These are phyloP conservation scores for Poeciliopsis infans DNA, from an alignment of 2,797 vertebrate genomes.

Conservation along the genomic window DNA sequence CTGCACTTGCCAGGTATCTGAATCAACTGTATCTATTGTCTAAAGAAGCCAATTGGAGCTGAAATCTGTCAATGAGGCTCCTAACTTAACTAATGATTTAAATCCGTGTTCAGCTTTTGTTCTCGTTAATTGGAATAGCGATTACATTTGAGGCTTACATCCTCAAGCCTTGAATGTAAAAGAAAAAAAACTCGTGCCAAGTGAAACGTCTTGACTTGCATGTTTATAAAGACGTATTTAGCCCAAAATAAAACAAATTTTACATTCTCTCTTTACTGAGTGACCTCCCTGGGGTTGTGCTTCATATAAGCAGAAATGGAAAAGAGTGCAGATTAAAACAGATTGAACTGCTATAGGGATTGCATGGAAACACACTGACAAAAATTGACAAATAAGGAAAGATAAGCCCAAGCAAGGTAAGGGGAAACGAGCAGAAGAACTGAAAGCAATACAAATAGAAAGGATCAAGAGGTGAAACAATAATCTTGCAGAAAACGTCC, in stretches of 20 bases:
- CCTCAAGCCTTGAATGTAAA: conserved; percentile 17
- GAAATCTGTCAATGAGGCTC: conserved; percentile 19
- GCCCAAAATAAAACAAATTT: conserved; percentile 33
- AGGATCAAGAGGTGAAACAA: conserved; percentile 57
- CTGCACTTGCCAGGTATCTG: conserved; percentile 42
- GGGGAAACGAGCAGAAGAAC: conserved; percentile 25
- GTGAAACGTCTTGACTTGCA: conserved; percentile 21
- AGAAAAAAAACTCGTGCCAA: conserved; percentile 30
- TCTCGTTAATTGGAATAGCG: conserved; percentile 19
- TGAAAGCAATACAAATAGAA: conserved; percentile 42
- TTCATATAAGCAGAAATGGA: conserved; percentile 45
- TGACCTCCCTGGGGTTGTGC: conserved; percentile 18
- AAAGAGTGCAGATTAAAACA: conserved; percentile 23
- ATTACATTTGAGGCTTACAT: conserved; percentile 34
- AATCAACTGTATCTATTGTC: conserved; percentile 53
- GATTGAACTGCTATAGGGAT: conserved; percentile 7
- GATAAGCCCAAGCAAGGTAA: conserved; percentile 9
- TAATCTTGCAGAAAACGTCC: conserved; percentile 51
- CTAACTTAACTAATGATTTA: conserved; percentile 13
- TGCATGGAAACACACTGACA: conserved; percentile 11
- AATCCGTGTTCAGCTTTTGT: conserved; percentile 19
- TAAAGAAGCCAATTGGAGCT: conserved; percentile 33
- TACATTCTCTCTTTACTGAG: conserved; percentile 24
- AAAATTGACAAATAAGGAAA: conserved; percentile 29
- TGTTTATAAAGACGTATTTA: conserved; percentile 26